phyloP scores from a whole-genome alignment of 2,113 vertebrate species.

The Percina caprodes region DNA sequence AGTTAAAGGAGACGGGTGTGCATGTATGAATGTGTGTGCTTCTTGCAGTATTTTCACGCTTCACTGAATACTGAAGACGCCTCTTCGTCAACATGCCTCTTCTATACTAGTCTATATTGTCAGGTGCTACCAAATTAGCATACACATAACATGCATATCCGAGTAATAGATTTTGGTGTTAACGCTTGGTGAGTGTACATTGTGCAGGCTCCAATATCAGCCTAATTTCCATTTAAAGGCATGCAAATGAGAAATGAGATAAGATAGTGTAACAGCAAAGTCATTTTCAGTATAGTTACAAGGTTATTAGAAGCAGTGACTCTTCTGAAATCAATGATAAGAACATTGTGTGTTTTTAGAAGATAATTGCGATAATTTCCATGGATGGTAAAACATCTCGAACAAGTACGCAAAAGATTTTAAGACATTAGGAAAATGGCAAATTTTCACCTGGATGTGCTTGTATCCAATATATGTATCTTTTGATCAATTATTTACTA shows the following conservation, averaged over 20 bases:
- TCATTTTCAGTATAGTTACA: conserved; percentile 36
- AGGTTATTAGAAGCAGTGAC: conserved; percentile 42
- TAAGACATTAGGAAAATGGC: background rate
- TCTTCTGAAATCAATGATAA: conserved; percentile 33
- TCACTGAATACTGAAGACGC: conserved; percentile 27
- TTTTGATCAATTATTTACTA: background rate
- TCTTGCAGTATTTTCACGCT: conserved; percentile 23
- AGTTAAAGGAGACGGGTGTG: conserved; percentile 57
- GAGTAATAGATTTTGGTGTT: conserved; percentile 53
- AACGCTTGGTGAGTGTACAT: background rate
- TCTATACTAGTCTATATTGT: conserved; percentile 1
- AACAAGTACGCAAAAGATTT: background rate
- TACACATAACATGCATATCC: conserved; percentile 50
- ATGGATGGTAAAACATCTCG: background rate
- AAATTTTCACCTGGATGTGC: background rate
- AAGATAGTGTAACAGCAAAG: conserved; percentile 12
- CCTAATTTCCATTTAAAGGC: conserved; percentile 55
- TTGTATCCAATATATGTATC: background rate
- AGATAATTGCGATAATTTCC: background rate
- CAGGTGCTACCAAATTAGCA: conserved; percentile 54
- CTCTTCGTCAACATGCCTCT: conserved; percentile 28
- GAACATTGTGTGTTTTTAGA: conserved; percentile 4
- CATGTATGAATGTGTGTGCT: conserved; percentile 19
- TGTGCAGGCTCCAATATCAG: conserved; percentile 14
- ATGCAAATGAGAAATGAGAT: conserved; percentile 42